A percentile compares a stretch with the other conserved stretches of the same genome.
Conservation (phyloP, 2,797 vertebrate species). For the Muscicapa comitata region DNA sequence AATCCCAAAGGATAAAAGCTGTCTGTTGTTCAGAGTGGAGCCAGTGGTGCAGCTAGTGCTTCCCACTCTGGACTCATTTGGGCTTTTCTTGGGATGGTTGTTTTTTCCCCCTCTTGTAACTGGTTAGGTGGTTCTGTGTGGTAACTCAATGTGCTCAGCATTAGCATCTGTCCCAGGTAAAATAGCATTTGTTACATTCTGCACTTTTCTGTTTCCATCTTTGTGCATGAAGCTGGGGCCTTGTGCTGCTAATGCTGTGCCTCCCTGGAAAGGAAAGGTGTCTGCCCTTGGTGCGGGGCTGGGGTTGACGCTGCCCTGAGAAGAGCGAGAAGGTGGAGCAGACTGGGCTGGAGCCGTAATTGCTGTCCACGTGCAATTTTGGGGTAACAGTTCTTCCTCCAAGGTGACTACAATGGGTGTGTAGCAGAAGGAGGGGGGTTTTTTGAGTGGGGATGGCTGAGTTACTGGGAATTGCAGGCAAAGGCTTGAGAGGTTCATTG, state of each 20-base stretch:
- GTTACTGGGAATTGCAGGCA: background rate
- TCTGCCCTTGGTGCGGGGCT: background rate
- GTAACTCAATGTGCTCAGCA: background rate
- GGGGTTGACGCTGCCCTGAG: background rate
- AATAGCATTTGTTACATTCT: background rate
- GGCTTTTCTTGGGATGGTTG: background rate
- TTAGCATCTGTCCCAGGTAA: background rate
- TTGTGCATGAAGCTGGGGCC: background rate
- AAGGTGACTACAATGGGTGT: accelerated
- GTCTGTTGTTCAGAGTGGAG: background rate
- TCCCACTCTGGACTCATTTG: background rate
- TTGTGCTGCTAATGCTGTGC: background rate
- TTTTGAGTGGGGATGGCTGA: background rate
- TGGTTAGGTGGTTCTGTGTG: background rate
- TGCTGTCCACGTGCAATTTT: accelerated
- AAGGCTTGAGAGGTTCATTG: background rate
- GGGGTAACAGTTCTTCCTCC: background rate
- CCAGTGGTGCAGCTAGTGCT: background rate
- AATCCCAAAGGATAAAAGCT: background rate
- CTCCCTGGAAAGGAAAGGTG: background rate
- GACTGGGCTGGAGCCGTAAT: background rate
- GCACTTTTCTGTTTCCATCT: background rate
- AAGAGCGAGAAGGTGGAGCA: background rate
- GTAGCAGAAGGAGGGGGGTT: accelerated
- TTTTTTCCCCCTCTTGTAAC: background rate